phyloP scores from a whole-genome alignment of 2,113 vertebrate species.

The Zingel zingel region DNA sequence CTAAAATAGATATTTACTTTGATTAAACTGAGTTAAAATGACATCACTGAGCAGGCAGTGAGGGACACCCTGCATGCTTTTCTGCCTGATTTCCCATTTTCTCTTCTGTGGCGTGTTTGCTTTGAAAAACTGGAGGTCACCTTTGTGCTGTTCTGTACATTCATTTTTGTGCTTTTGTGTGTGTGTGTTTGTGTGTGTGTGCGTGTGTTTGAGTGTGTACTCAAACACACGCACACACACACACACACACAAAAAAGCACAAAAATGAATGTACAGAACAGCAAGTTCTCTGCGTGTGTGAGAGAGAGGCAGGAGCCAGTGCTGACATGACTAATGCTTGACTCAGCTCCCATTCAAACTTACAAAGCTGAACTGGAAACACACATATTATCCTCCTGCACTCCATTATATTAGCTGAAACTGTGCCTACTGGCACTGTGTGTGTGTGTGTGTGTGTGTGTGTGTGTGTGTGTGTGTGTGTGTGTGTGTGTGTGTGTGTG shows the following conservation, averaged over 20 bases:
- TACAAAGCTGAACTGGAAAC: conserved; percentile 71
- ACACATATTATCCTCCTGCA: conserved; percentile 59
- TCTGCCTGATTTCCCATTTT: conserved; percentile 3
- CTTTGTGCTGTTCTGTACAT: conserved; percentile 8
- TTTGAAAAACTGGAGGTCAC: conserved; percentile 17
- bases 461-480: conserved; percentile 37
- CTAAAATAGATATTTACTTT: neutral
- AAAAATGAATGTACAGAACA: too few species aligned
- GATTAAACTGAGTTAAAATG: neutral
- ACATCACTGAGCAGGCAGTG: neutral
- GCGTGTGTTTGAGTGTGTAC: neutral
- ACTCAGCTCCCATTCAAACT: conserved; percentile 66
- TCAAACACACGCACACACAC: too few species aligned
- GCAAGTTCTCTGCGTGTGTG: neutral
- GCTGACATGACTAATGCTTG: conserved; percentile 65
- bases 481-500: conserved; percentile 45
- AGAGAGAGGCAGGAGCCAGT: conserved; percentile 27
- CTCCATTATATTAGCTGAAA: conserved; percentile 61
- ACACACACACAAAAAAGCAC: too few species aligned
- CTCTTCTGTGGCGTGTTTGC: neutral
- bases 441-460: conserved; percentile 40
- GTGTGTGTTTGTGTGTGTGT: conserved; percentile 5
- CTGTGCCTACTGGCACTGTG: conserved; percentile 37
- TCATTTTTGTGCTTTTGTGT: neutral
- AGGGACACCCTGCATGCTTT: neutral